Conservation (phyloP, 1,140 invertebrate genomes). For the Acromyrmex heyeri region DNA sequence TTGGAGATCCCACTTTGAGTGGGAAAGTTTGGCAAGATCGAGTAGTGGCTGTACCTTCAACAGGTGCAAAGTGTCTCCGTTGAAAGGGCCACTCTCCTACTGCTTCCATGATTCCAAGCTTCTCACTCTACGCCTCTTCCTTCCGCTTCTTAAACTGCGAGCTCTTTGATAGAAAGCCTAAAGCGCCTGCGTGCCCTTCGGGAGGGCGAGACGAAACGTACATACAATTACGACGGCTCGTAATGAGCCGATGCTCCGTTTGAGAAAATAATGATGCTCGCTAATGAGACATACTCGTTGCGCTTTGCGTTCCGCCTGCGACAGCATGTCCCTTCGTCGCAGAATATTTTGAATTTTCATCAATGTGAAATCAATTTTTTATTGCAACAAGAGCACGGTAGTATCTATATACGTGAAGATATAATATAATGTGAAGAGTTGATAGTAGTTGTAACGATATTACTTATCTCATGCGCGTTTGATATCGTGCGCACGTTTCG, state of each 20-base stretch:
- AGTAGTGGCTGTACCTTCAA: conserved; percentile 73
- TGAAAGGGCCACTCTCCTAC: conserved; percentile 71
- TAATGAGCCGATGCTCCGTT: conserved; percentile 67
- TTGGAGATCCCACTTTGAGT: conserved; percentile 67
- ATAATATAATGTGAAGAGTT: neutral
- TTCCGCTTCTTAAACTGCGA: conserved; percentile 74
- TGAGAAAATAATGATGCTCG: conserved; percentile 23
- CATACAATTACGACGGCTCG: conserved; percentile 41
- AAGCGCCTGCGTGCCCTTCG: conserved; percentile 39
- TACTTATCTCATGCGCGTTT: conserved; percentile 13
- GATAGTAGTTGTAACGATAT: conserved; percentile 21
- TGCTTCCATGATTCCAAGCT: conserved; percentile 13
- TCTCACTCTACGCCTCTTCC: conserved; percentile 62
- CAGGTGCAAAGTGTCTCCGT: conserved; percentile 77
- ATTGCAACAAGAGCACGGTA: neutral
- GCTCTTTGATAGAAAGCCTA: conserved; percentile 69
- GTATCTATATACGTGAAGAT: neutral
- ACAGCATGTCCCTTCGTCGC: neutral
- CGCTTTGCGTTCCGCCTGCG: neutral
- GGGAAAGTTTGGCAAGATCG: conserved; percentile 59
- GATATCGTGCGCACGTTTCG: neutral
- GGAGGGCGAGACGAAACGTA: conserved; percentile 12
- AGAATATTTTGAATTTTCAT: conserved; percentile 28
- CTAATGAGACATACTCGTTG: conserved; percentile 15
- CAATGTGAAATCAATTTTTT: conserved; percentile 25